Evolutionary conservation across 2,888 invertebrate species (phyloP), one percentile per base, ranked within the genome.

Genomic region (Panopea generosa): DNA sequence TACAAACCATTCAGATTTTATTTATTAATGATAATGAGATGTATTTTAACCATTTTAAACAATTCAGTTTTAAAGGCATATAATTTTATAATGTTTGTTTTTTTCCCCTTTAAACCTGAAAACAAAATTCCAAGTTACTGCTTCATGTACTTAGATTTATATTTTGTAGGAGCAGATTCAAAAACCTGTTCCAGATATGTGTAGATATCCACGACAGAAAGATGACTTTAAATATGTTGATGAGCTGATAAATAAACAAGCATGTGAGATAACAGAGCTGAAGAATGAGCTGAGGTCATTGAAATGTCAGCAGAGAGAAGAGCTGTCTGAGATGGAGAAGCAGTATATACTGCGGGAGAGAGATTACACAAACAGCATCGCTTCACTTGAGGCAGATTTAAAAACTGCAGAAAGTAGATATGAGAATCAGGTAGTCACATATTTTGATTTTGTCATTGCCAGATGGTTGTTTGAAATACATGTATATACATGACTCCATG

Each of bases 161-260:
- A 33, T 11, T 33, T 33, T 33, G 33, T 33, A 33, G 33, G 33
- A 33, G 2, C 57, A 18, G 22, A 24, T 43, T 2, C 7, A 29
- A 11, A 45, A 20, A 45, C 45, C 45, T 18, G 9, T 16, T 6
- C 45, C 45, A 55, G 80, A 73, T 33, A 29, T 65, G 22, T 72
- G 75, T 43, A 76, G 76, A 50, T 77, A 74, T 33, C 66, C 55
- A 18, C 47, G 60, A 20, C 43, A 56, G 6, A 72, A 79, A 14
- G 82, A 84, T 22, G 85, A 86, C 24, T 72, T 77, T n/a, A 84
- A 81, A 38, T 89, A 89, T 65, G 83, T 87, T 29, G 88, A 90
- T 82, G 89, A 89, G 53, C 82, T 90, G 2, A 87, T 90, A 14
- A 85, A 80, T 33, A 83, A 88, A 40, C 90, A 90, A 65, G 88